Percentiles rank a stretch among this genome's conserved stretches.
These are phyloP conservation scores for Luffia ferchaultella DNA, from an alignment of 2,888 invertebrate species.

Conservation along the genomic window DNA sequence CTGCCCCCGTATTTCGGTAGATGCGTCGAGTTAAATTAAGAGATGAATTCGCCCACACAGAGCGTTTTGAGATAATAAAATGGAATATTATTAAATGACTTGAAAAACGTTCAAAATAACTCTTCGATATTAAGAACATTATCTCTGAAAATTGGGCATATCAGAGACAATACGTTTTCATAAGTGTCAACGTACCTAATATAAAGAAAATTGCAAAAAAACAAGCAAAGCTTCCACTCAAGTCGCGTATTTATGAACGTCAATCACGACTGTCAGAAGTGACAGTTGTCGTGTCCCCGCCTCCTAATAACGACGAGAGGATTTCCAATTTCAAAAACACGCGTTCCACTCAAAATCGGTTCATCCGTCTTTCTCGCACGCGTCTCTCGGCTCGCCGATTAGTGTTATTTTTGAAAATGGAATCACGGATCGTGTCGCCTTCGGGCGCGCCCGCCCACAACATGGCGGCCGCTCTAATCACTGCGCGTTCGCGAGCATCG, in stretches of 20 bases:
- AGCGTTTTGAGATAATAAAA: too few relatives aligned
- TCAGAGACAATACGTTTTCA: background rate
- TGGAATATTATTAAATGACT: too few relatives aligned
- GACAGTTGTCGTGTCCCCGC: slow-evolving; percentile 61
- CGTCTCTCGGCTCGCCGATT: slow-evolving; percentile 61
- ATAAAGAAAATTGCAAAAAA: background rate
- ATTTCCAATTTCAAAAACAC: slow-evolving; percentile 62
- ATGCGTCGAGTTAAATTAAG: too few relatives aligned
- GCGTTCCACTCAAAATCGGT: slow-evolving; percentile 30
- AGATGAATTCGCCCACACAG: too few relatives aligned
- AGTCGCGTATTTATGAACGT: slow-evolving; percentile 46
- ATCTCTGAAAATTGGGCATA: too few relatives aligned
- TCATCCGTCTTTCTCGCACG: slow-evolving; percentile 33
- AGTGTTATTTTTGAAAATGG: slow-evolving; percentile 64
- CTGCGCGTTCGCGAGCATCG: slow-evolving; percentile 52
- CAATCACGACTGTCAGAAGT: slow-evolving; percentile 60
- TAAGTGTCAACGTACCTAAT: background rate
- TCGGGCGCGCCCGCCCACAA: slow-evolving; percentile 60
- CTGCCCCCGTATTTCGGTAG: too few relatives aligned
- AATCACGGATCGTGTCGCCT: slow-evolving; percentile 62
- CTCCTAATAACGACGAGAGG: slow-evolving; percentile 51
- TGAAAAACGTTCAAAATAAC: too few relatives aligned
- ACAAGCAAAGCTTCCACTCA: background rate
- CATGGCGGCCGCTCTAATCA: slow-evolving; percentile 60
- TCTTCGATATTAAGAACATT: too few relatives aligned